Evolutionary conservation across 2,113 vertebrate genomes (phyloP).

Genomic region (Scophthalmus maximus): DNA sequence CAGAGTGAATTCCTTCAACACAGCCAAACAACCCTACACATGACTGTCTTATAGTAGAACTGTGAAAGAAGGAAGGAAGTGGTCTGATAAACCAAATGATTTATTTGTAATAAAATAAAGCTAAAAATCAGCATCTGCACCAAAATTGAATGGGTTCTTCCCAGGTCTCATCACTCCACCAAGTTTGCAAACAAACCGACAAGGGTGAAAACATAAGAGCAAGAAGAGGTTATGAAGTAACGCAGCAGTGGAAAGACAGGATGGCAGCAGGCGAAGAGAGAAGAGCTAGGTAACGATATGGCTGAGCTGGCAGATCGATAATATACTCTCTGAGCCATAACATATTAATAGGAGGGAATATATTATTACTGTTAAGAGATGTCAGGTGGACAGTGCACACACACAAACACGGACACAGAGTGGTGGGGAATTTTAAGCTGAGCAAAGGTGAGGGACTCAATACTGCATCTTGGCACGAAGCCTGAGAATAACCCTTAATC

Average conservation of each 20-base stretch:
- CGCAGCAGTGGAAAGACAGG: conserved; percentile 14
- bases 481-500: conserved; percentile 54
- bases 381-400: conserved; percentile 54
- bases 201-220: neutral
- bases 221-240: neutral
- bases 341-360: conserved; percentile 73
- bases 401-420: conserved; percentile 15
- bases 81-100: too few species aligned
- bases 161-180: too few species aligned
- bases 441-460: conserved; percentile 63
- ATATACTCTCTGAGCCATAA: conserved; percentile 68
- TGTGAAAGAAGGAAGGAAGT: too few species aligned
- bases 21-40: too few species aligned
- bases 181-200: too few species aligned
- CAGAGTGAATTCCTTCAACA: too few species aligned
- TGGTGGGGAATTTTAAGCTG: conserved; percentile 39
- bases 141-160: neutral
- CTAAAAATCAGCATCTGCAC: too few species aligned
- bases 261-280: conserved; percentile 23
- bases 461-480: conserved; percentile 62
- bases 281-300: conserved; percentile 30
- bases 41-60: too few species aligned
- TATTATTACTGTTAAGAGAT: conserved; percentile 76
- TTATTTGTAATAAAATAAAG: too few species aligned
- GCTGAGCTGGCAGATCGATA: conserved; percentile 66